Evolutionary conservation across 37 sponge, comb jelly and placozoan genomes (phyloP).

Genomic region (Ianthella basta): DNA sequence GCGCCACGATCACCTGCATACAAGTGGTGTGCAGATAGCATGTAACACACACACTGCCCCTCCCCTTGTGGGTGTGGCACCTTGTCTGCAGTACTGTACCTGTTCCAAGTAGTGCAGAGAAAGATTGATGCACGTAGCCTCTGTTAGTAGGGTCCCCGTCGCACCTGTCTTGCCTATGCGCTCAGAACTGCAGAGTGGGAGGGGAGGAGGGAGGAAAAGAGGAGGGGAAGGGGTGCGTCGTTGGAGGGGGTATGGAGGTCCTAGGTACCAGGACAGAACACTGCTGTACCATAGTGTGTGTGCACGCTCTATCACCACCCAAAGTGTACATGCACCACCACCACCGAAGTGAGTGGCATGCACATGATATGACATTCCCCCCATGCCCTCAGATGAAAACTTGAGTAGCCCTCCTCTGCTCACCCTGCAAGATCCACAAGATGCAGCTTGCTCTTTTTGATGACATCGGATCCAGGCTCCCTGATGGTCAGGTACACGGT

Average conservation of each 20-base stretch:
- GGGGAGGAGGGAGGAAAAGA: neutral
- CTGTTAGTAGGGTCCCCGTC: constrained; percentile 84
- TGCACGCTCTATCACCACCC: neutral
- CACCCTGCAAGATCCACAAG: constrained; percentile 98
- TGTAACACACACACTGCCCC: constrained; percentile 6
- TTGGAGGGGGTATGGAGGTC: too few relatives aligned
- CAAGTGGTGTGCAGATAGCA: neutral
- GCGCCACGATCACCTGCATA: constrained; percentile 91
- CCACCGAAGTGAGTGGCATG: too few relatives aligned
- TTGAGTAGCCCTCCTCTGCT: neutral
- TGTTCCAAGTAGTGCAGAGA: constrained; percentile 96
- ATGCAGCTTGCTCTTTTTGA: constrained; percentile 88
- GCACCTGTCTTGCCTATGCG: constrained; percentile 92
- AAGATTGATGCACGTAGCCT: constrained; percentile 97
- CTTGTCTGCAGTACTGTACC: constrained; percentile 33
- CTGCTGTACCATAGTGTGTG: neutral
- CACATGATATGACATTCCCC: neutral
- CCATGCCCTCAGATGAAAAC: neutral
- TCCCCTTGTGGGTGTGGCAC: neutral
- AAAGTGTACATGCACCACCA: too few relatives aligned
- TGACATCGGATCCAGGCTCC: constrained; percentile 83
- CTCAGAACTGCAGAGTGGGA: constrained; percentile 74
- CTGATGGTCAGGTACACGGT: constrained; percentile 88
- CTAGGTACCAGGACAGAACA: too few relatives aligned
- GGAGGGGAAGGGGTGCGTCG: too few relatives aligned